Evolutionary conservation across 2,888 invertebrate species (phyloP), one percentile per base, ranked within the genome.

Genomic region (Petrophora chlorosata): DNA sequence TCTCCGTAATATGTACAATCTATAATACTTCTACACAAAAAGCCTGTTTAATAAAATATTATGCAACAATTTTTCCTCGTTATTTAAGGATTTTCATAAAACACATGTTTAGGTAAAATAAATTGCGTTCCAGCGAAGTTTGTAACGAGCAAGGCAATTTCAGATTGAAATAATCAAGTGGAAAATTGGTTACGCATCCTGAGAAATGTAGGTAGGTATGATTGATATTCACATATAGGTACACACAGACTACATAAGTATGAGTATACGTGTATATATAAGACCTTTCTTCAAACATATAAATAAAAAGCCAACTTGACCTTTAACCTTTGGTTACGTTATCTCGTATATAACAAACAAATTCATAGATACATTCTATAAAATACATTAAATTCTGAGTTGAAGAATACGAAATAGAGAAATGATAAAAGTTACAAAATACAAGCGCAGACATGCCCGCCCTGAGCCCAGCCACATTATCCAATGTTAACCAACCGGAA

Each of bases 401-500:
- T 5, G 8, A 19, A 17, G 28, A 28, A 39, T 10, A 12, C 10
- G 9, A 28, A 39, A 14, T 30, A 10, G 29, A 16, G 12, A 13
- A 32, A 34, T 29, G n/a, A 41, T 23, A 30, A 35, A 30, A 47
- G 13, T 34, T 17, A 22, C 7, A 15, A 28, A 5, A 13, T 25
- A 10, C 25, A 25, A 23, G 19, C 19, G 10, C 7, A 17, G 36
- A 25, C 17, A 26, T 17, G 15, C 32, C 4, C 36, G 35, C 23
- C 33, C 44, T 25, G 16, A 36, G 26, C 43, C 45, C 50, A 36
- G 47, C 43, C 47, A 53, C 56, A 65, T 62, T 65, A 76, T 72
- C 67, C 65, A 55, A 53, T 63, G 61, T 67, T 70, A 72, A 70
- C 68, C 72, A 71, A 75, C 73, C 83, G 79, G 73, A 71, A 83